phyloP scores from a whole-genome alignment of 2,113 vertebrate genomes.

The Clarias magur region DNA sequence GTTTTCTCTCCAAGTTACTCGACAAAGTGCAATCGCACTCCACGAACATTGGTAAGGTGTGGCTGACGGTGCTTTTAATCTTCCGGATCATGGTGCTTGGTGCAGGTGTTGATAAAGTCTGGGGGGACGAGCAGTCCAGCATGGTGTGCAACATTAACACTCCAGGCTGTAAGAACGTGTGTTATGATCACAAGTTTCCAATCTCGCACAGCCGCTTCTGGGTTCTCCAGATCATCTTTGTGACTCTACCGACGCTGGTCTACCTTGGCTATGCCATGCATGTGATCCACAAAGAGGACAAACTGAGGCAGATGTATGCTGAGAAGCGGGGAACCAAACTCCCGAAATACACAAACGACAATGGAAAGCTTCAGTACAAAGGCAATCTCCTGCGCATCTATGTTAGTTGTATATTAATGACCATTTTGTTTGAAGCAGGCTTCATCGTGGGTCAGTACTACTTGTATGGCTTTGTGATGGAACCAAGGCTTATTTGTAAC shows the following conservation, averaged over 20 bases:
- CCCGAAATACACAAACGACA: constrained; percentile 74
- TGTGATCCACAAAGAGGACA: constrained; percentile 69
- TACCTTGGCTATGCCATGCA: constrained; percentile 72
- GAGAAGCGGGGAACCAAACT: constrained; percentile 53
- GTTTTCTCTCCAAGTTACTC: constrained; percentile 66
- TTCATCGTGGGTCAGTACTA: constrained; percentile 86
- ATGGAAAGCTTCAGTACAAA: constrained; percentile 80
- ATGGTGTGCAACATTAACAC: constrained; percentile 68
- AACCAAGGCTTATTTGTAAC: constrained; percentile 72
- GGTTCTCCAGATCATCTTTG: constrained; percentile 73
- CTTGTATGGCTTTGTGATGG: constrained; percentile 79
- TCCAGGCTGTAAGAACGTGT: constrained; percentile 64
- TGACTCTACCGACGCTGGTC: constrained; percentile 66
- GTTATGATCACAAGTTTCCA: constrained; percentile 68
- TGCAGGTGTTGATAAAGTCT: constrained; percentile 68
- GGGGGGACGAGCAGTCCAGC: constrained; percentile 71
- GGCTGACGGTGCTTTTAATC: constrained; percentile 71
- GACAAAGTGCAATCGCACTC: constrained; percentile 74
- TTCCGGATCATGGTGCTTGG: constrained; percentile 72
- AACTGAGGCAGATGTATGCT: constrained; percentile 65
- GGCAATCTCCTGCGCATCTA: constrained; percentile 85
- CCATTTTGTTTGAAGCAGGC: constrained; percentile 84
- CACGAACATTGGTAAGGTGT: constrained; percentile 71
- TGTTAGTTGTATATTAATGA: constrained; percentile 81
- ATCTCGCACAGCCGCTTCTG: constrained; percentile 73